A percentile compares a stretch with the other conserved stretches of the same genome.
Evolutionary conservation across 2,113 vertebrate species (phyloP).

Genomic region (Bubo blakistoni): DNA sequence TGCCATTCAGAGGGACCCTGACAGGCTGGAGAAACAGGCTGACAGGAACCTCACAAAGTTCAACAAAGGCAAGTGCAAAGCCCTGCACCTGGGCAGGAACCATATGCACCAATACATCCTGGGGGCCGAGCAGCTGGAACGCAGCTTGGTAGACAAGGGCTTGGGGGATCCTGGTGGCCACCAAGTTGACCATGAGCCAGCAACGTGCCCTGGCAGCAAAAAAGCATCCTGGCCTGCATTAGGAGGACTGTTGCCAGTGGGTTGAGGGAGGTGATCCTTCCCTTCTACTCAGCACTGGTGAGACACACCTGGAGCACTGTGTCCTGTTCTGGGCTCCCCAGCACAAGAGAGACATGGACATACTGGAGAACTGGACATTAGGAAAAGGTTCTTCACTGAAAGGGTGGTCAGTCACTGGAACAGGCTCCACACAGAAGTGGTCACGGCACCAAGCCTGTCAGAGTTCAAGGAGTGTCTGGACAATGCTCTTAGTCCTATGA

Average conservation of each 20-base stretch:
- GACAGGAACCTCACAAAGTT: not conserved
- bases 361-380: not conserved
- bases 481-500: not conserved
- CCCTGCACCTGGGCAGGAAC: not conserved
- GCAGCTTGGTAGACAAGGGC: not conserved
- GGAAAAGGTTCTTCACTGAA: not conserved
- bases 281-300: not conserved
- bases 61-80: not conserved
- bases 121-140: not conserved
- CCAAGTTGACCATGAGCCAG: not conserved
- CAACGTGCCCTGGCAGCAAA: not conserved
- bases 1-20: not conserved
- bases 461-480: not conserved
- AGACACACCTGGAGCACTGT: not conserved
- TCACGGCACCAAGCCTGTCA: not conserved
- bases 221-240: not conserved
- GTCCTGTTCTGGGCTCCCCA: not conserved
- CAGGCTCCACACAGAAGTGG: not conserved
- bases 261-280: not conserved
- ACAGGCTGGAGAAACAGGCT: not conserved
- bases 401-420: not conserved
- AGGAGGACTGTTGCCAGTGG: not conserved
- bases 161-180: not conserved
- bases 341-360: not conserved
- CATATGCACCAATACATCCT: not conserved